Evolutionary conservation across 2,113 vertebrate species (phyloP).

Genomic region (Ictalurus punctatus): DNA sequence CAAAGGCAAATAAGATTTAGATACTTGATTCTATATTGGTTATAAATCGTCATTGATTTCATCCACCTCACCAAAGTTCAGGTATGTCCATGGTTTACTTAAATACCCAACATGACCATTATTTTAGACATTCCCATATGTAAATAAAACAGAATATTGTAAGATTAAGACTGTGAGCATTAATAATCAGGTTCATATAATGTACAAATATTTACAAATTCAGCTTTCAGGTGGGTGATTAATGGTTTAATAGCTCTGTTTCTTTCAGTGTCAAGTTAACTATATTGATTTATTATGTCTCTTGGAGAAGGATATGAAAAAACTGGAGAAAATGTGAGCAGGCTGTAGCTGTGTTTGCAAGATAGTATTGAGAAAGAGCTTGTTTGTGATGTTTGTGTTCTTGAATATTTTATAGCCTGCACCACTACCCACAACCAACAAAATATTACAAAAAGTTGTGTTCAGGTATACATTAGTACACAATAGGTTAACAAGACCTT

Average conservation of each 20-base stretch:
- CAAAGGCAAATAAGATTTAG: neutral
- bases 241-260: conserved; percentile 4
- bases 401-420: neutral
- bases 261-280: neutral
- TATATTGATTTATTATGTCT: neutral
- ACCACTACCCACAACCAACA: neutral
- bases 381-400: neutral
- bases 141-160: neutral
- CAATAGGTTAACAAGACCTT: neutral
- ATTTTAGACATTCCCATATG: neutral
- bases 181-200: neutral
- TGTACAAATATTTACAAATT: neutral
- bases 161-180: neutral
- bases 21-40: neutral
- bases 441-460: neutral
- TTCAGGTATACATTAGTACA: neutral
- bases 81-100: neutral
- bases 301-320: neutral
- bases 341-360: conserved; percentile 2
- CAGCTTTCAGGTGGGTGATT: neutral
- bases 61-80: neutral
- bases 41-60: neutral
- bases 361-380: neutral
- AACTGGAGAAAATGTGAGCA: conserved; percentile 3
- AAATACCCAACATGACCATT: neutral